Evolutionary conservation across 2,113 vertebrate species (phyloP).

Genomic region (Madoqua kirkii): DNA sequence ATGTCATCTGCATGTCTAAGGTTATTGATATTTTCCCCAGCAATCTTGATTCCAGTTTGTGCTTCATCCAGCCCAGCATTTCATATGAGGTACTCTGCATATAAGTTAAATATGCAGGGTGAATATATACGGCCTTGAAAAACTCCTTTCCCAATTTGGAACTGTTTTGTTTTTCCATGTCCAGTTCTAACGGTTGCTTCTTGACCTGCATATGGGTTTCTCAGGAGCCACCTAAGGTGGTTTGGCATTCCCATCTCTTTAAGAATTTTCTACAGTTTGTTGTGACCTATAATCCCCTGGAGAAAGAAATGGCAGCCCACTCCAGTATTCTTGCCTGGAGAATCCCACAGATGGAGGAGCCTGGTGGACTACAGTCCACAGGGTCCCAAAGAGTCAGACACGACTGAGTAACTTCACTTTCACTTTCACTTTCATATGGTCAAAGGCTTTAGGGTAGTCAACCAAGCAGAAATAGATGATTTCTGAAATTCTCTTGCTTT

Average conservation of each 20-base stretch:
- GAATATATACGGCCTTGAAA: neutral
- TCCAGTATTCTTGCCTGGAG: no score
- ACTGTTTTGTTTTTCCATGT: neutral
- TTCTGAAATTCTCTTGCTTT: neutral
- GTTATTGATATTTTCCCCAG: neutral
- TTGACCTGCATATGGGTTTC: neutral
- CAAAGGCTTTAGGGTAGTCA: neutral
- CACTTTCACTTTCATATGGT: neutral
- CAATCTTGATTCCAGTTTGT: neutral
- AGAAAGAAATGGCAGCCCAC: no score
- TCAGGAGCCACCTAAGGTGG: neutral
- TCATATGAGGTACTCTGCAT: neutral
- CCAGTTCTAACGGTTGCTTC: neutral
- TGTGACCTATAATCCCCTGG: neutral
- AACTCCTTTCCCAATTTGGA: neutral
- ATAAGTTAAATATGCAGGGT: neutral
- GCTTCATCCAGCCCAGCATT: neutral
- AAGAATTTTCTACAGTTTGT: neutral
- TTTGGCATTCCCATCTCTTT: neutral
- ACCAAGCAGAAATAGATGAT: neutral
- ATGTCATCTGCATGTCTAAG: neutral
- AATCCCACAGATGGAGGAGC: no score
- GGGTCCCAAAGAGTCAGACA: no score
- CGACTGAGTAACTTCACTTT: no score
- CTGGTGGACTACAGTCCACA: no score